Evolutionary conservation across 1,140 invertebrate genomes (phyloP).

Genomic region (Bemisia tabaci): DNA sequence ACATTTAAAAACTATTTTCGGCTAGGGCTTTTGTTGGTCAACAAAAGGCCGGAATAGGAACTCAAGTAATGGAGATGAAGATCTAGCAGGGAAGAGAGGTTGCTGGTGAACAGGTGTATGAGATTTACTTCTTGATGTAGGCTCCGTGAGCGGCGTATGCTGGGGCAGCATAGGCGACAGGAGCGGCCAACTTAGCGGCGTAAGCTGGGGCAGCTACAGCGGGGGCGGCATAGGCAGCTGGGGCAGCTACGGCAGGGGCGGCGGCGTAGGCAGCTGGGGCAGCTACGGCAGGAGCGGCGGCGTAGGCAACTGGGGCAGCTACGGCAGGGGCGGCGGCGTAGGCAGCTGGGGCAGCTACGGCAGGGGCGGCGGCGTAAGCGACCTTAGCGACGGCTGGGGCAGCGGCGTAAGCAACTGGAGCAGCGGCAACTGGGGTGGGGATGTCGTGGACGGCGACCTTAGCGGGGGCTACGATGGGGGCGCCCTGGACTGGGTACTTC

Average conservation of each 20-base stretch:
- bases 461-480: conserved; percentile 26
- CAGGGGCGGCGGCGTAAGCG: not conserved
- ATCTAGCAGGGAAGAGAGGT: not conserved
- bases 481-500: conserved; percentile 7
- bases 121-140: not conserved
- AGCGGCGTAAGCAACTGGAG: not conserved
- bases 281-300: not conserved
- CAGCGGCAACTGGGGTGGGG: not conserved
- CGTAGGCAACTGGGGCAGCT: not conserved
- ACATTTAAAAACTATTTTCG: not conserved
- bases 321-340: not conserved
- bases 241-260: not conserved
- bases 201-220: not conserved
- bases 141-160: not conserved
- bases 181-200: not conserved
- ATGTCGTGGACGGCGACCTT: conserved; percentile 21
- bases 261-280: not conserved
- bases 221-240: not conserved
- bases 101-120: not conserved
- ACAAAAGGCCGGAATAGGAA: not conserved
- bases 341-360: too few species aligned
- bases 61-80: not conserved
- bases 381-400: not conserved
- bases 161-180: not conserved
- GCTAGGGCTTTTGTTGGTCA: not conserved